Base-by-base conservation (phyloP, 2,888 invertebrate species). In the Venustoraphidia nigricollis region DNA sequence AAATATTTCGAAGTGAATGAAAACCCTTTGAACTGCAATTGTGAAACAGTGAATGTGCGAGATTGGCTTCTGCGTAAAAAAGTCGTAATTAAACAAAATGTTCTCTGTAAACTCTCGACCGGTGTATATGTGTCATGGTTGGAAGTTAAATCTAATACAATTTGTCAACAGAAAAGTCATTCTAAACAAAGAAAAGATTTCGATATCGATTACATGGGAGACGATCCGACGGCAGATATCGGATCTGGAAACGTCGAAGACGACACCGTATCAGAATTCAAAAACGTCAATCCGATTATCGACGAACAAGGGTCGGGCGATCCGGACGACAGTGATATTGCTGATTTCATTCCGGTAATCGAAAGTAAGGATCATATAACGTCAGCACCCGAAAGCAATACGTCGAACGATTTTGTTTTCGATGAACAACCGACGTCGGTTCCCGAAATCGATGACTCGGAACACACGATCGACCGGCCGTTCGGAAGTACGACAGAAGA, bases 11-110 rank as follows among this genome's bases (percentile, higher is more conserved):
- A 82, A 60, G 59, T 87, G 50, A 70, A 74, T 45, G 78, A 77
- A 41, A 87, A 87, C 61, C 77, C 77, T 37, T 66, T 87, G 8
- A 70, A 78, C 55, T 87, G 86, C 64, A 75, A 79, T 34, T 86
- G 85, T 59, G 72, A 75, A 52, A 81, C 82, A 49, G 63, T 84
- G 49, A 67, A 73, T 53, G 70, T 75, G 44, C 73, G 83, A 53
- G 78, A 83, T 58, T 70, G 70, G 55, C 62, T 86, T 54, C 60
- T 75, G 44, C 62, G 70, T 51, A 69, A 68, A 50, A 69, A 71
- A 50, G 70, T 77, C 13, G 70, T 68, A 47, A 74, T 76, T 56
- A 73, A 76, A 60, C 63, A 66, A 54, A 70, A 76, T 1, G 63
- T 67, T 54, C 82, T 83, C 63, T 63, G 62, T n/a, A 65, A 67